Evolutionary conservation across 53 echinoderm and acorn worm genomes (phyloP), one percentile per base, ranked within the genome.

Genomic region (Temnopleurus reevesii): DNA sequence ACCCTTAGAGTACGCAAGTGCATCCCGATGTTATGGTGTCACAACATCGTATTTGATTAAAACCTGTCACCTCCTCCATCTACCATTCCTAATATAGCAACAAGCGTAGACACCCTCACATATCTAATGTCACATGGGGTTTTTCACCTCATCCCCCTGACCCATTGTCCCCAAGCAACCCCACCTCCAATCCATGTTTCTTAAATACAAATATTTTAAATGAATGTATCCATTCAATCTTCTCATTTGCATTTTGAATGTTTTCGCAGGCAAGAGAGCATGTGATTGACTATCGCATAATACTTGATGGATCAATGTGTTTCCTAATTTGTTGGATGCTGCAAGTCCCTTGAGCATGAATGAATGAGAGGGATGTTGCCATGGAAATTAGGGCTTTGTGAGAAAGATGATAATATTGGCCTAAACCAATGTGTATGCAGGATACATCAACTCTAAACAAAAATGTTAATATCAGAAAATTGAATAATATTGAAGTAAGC

Each of bases 171-270:
- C 56, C 35, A 71, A 41, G 41, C 23, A 71, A 2, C 19, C n/a
- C 6, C 0, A 41, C 21, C 41, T 23, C 6, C 43, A 43, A 8
- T 71, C 71, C 5, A 38, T 71, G 71, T 71, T 71, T 9, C 41
- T 5, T n/a, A 38, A 1, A 71, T 36, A 63, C 36, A 71, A 71
- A 43, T 23, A n/a, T 71, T 71, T 36, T 41, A 71, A 66, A 71
- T 71, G 41, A 71, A 71, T 71, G 71, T 71, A 71, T 71, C 71
- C 41, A 8, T 71, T 1, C 38, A n/a, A 71, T 71, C 71, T 71
- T 41, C 7, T 38, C 41, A 71, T 71, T 21, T 71, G 71, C 71
- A 71, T 71, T 71, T 71, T 23, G 41, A 71, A 38, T 71, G 71
- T 30, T 19, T 23, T 21, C 71, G n/a, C 23, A 8, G 43, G 71